These are phyloP conservation scores for Eugnorisma glareosa DNA, from an alignment of 2,888 invertebrate genomes.

Conservation along the genomic window DNA sequence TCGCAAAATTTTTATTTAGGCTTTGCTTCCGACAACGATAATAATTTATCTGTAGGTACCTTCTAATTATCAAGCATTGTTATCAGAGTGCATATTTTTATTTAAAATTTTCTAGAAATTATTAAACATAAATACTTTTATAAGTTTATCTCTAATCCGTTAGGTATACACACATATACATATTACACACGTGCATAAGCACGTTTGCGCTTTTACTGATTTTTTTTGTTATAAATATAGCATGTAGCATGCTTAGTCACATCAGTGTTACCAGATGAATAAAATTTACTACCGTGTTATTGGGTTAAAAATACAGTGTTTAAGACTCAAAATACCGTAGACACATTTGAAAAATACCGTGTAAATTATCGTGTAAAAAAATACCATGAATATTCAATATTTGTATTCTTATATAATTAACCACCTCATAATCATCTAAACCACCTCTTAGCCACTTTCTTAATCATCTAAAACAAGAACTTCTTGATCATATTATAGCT, in stretches of 20 bases:
- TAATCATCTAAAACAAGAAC: too few relatives aligned
- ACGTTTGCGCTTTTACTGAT: neutral
- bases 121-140: conserved; percentile 2
- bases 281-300: too few relatives aligned
- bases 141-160: neutral
- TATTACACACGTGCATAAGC: neutral
- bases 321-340: too few relatives aligned
- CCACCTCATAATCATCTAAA: too few relatives aligned
- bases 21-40: neutral
- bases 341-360: too few relatives aligned
- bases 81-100: conserved; percentile 1
- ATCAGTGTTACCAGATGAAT: too few relatives aligned
- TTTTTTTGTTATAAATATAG: neutral
- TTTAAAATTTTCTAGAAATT: conserved; percentile 5
- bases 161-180: neutral
- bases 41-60: neutral
- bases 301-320: too few relatives aligned
- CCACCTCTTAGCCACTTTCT: too few relatives aligned
- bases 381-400: too few relatives aligned
- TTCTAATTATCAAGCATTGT: neutral
- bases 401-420: too few relatives aligned
- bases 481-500: too few relatives aligned
- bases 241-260: neutral
- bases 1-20: conserved; percentile 4
- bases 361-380: too few relatives aligned